Conservation (phyloP, 2,113 vertebrate genomes). For the Alosa alosa region DNA sequence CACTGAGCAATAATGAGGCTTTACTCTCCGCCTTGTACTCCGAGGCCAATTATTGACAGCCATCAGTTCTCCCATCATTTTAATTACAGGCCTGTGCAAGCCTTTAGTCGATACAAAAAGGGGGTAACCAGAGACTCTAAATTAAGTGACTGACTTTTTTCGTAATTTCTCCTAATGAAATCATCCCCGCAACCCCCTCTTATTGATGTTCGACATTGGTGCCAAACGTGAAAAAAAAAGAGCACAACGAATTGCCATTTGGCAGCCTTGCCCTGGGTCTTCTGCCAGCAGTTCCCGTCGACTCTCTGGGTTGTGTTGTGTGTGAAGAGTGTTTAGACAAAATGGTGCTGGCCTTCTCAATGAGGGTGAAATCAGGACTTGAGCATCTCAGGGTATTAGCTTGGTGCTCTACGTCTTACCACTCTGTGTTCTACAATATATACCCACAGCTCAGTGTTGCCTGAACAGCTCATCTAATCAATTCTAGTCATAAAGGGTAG, state of each 20-base stretch:
- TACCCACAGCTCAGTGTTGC: too few relatives aligned
- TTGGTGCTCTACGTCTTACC: too few relatives aligned
- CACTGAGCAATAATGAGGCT: too few relatives aligned
- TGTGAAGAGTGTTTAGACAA: neutral
- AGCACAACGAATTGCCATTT: neutral
- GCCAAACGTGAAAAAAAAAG: neutral
- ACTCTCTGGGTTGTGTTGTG: neutral
- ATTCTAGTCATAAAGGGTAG: too few relatives aligned
- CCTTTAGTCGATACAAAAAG: neutral
- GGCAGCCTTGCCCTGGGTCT: neutral
- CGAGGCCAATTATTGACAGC: neutral
- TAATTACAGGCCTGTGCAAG: neutral
- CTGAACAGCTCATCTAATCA: too few relatives aligned
- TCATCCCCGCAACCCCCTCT: neutral
- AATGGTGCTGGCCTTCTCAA: neutral
- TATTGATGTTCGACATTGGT: neutral
- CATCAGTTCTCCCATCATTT: neutral
- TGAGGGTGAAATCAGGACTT: neutral
- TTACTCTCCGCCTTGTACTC: neutral
- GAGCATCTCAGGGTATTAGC: neutral
- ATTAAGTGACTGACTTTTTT: neutral
- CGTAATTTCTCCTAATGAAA: conserved; percentile 7
- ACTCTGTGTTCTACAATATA: too few relatives aligned
- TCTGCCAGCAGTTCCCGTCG: neutral
- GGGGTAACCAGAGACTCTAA: neutral